Evolutionary conservation across 1,140 invertebrate species (phyloP).

Genomic region (Papilio aristodemus): DNA sequence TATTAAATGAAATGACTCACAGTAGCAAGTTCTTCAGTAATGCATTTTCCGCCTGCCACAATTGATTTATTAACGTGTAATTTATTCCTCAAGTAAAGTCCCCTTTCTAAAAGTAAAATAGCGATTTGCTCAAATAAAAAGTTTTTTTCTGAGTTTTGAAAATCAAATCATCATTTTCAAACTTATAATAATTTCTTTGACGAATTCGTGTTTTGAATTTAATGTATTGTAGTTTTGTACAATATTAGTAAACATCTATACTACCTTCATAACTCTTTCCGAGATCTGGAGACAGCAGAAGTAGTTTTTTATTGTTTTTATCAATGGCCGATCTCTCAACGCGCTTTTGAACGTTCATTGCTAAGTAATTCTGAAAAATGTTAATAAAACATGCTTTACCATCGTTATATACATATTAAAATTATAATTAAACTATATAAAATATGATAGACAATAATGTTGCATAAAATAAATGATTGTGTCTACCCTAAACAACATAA

Average conservation of each 20-base stretch:
- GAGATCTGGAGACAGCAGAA: neutral
- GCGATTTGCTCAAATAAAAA: neutral
- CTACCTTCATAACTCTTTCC: conserved; percentile 10
- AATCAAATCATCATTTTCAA: too few relatives aligned
- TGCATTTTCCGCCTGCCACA: conserved; percentile 82
- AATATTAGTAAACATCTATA: too few relatives aligned
- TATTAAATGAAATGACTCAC: conserved; percentile 70
- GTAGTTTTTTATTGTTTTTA: neutral
- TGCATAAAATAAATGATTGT: too few relatives aligned
- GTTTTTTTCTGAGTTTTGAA: too few relatives aligned
- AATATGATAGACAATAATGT: too few relatives aligned
- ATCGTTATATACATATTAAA: too few relatives aligned
- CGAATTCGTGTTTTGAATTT: neutral
- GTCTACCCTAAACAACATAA: too few relatives aligned
- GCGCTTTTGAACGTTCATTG: neutral
- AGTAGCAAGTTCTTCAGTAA: conserved; percentile 84
- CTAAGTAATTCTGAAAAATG: neutral
- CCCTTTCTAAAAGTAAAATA: neutral
- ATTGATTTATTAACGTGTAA: conserved; percentile 6
- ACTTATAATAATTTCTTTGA: too few relatives aligned
- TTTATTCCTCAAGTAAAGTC: conserved; percentile 14
- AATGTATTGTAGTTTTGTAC: neutral
- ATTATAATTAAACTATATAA: too few relatives aligned
- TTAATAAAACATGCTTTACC: neutral
- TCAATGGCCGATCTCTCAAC: neutral